These are phyloP conservation scores for Spilogale gracilis DNA, from an alignment of 2,113 vertebrate species.

Conservation along the genomic window DNA sequence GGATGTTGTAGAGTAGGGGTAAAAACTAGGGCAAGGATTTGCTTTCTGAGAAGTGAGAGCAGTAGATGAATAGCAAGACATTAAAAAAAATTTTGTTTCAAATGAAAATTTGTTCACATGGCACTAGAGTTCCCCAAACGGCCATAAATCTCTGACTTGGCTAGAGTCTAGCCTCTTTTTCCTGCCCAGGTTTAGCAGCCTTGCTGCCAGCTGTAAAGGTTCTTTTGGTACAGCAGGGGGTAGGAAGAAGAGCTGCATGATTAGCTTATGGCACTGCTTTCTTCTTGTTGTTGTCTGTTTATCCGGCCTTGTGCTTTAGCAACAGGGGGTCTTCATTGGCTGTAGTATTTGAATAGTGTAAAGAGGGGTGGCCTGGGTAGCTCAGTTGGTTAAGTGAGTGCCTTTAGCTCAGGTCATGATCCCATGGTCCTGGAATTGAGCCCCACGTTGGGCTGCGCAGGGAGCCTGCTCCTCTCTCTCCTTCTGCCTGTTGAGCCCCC, in stretches of 20 bases:
- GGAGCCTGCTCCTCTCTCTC: background rate
- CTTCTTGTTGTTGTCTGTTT: slow-evolving; percentile 22
- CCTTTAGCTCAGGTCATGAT: background rate
- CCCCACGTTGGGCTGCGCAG: background rate
- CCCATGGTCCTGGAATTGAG: background rate
- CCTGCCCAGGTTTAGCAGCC: slow-evolving; percentile 24
- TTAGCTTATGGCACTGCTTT: background rate
- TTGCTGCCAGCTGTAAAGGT: background rate
- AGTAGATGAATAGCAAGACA: slow-evolving; percentile 3
- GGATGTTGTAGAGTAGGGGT: background rate
- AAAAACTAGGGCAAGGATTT: slow-evolving; percentile 29
- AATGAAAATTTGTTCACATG: slow-evolving; percentile 67
- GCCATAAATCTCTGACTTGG: slow-evolving; percentile 50
- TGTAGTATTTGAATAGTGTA: background rate
- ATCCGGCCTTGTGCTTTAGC: background rate
- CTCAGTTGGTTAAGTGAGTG: background rate
- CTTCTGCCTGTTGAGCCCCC: background rate
- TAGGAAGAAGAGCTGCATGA: slow-evolving; percentile 10
- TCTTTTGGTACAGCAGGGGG: slow-evolving; percentile 25
- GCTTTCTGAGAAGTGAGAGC: slow-evolving; percentile 49
- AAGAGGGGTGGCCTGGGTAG: background rate
- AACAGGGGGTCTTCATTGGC: background rate
- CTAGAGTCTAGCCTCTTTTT: slow-evolving; percentile 11
- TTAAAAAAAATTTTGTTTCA: background rate
- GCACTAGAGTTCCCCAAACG: slow-evolving; percentile 22